Evolutionary conservation across 2,888 invertebrate species (phyloP).

Genomic region (Galerucella calmariensis): DNA sequence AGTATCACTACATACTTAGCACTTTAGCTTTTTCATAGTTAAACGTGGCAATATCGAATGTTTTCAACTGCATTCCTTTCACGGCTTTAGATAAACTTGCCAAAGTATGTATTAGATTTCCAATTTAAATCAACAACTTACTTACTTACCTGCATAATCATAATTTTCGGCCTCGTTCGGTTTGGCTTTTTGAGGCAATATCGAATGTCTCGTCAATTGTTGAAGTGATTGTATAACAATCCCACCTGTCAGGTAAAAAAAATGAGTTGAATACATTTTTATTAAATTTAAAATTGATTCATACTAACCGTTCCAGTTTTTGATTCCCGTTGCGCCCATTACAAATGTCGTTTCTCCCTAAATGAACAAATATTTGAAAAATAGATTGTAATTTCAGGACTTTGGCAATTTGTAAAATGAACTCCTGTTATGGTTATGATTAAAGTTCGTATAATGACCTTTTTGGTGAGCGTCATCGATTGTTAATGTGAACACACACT

Average conservation of each 20-base stretch:
- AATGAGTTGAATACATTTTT: neutral
- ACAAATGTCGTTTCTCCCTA: conserved; percentile 30
- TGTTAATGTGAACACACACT: too few relatives aligned
- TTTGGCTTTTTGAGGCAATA: conserved; percentile 36
- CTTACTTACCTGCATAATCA: conserved; percentile 41
- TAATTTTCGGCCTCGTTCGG: conserved; percentile 29
- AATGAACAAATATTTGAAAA: conserved; percentile 11
- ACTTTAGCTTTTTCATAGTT: too few relatives aligned
- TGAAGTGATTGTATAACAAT: conserved; percentile 32
- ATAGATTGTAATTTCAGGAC: too few relatives aligned
- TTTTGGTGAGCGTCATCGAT: too few relatives aligned
- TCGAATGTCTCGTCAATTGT: neutral
- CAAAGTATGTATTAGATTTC: too few relatives aligned
- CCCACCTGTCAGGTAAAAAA: conserved; percentile 33
- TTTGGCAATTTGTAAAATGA: too few relatives aligned
- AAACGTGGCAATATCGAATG: too few relatives aligned
- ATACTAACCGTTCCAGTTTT: conserved; percentile 46
- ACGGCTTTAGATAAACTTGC: too few relatives aligned
- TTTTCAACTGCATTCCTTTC: too few relatives aligned
- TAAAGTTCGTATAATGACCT: too few relatives aligned
- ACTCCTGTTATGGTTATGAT: too few relatives aligned
- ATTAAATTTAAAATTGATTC: neutral
- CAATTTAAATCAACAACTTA: conserved; percentile 1
- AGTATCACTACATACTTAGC: too few relatives aligned
- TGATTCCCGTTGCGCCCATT: conserved; percentile 47